Conservation (phyloP, 1,140 invertebrate genomes). For the Theocolax elegans region DNA sequence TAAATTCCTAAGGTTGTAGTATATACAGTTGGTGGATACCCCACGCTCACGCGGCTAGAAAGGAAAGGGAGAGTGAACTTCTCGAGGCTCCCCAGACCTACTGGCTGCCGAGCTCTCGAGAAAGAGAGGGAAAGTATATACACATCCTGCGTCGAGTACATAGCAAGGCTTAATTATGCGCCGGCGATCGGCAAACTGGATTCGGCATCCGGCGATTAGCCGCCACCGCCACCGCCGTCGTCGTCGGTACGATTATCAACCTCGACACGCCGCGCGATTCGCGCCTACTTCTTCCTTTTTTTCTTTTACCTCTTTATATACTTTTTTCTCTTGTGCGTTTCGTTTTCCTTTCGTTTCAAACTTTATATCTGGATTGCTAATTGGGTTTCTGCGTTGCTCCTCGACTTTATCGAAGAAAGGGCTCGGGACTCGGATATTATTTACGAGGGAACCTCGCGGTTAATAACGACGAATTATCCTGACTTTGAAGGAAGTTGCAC, state of each 20-base stretch:
- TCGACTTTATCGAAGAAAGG: constrained; percentile 8
- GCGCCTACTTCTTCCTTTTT: background rate
- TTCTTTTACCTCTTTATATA: background rate
- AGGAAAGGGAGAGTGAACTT: constrained; percentile 40
- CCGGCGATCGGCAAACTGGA: constrained; percentile 31
- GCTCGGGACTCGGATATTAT: constrained; percentile 31
- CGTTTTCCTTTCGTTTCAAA: background rate
- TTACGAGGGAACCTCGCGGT: constrained; percentile 35
- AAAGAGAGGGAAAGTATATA: background rate
- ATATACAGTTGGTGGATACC: too few relatives aligned
- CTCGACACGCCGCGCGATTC: constrained; percentile 16
- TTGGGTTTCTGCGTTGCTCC: constrained; percentile 14
- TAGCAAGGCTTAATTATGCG: too few relatives aligned
- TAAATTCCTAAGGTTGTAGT: too few relatives aligned
- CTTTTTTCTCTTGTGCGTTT: background rate
- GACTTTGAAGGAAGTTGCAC: too few relatives aligned
- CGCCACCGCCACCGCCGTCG: background rate
- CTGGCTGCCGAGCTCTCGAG: constrained; percentile 20
- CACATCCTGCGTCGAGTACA: background rate
- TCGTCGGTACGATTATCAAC: background rate
- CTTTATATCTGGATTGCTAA: constrained; percentile 9
- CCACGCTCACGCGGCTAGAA: too few relatives aligned
- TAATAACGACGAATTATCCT: too few relatives aligned
- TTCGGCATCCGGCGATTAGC: constrained; percentile 37
- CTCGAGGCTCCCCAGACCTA: constrained; percentile 15